phyloP scores from a whole-genome alignment of 2,113 vertebrate genomes.

The Percina caprodes region DNA sequence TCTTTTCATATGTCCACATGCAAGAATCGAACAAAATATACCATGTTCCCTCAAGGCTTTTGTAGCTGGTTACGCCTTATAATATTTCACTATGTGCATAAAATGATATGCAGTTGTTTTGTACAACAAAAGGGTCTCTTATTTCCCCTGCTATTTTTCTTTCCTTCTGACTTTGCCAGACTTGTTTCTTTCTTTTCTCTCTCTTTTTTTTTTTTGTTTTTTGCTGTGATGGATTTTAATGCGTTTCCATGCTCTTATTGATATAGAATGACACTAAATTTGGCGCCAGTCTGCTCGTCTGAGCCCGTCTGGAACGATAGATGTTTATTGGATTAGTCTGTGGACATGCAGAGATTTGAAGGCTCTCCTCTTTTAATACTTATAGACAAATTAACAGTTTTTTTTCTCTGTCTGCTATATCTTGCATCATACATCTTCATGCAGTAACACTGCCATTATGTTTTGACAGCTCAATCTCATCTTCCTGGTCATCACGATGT shows the following conservation, averaged over 20 bases:
- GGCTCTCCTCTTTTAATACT: conserved; percentile 79
- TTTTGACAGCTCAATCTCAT: conserved; percentile 98
- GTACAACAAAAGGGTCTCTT: conserved; percentile 73
- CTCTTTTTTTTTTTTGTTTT: conserved; percentile 23
- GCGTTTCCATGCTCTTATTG: conserved; percentile 85
- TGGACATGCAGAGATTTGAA: conserved; percentile 77
- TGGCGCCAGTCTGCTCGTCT: conserved; percentile 83
- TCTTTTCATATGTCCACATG: conserved; percentile 50
- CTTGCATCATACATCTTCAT: conserved; percentile 68
- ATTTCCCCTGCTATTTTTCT: conserved; percentile 71
- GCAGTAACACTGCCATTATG: conserved; percentile 82
- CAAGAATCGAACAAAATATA: conserved; percentile 65
- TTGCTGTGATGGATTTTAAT: conserved; percentile 82
- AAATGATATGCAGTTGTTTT: conserved; percentile 78
- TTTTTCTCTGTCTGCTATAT: conserved; percentile 47
- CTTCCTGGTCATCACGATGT: conserved; percentile 99
- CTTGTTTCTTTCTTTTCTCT: conserved; percentile 22
- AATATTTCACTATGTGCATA: conserved; percentile 76
- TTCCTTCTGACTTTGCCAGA: conserved; percentile 68
- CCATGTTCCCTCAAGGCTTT: conserved; percentile 64
- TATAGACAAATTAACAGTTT: conserved; percentile 78
- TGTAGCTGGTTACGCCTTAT: conserved; percentile 69
- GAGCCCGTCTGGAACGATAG: conserved; percentile 78
- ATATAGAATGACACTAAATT: conserved; percentile 87
- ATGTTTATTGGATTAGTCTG: conserved; percentile 84